phyloP scores from a whole-genome alignment of 2,888 invertebrate species.

The Azorinus chamasolen region DNA sequence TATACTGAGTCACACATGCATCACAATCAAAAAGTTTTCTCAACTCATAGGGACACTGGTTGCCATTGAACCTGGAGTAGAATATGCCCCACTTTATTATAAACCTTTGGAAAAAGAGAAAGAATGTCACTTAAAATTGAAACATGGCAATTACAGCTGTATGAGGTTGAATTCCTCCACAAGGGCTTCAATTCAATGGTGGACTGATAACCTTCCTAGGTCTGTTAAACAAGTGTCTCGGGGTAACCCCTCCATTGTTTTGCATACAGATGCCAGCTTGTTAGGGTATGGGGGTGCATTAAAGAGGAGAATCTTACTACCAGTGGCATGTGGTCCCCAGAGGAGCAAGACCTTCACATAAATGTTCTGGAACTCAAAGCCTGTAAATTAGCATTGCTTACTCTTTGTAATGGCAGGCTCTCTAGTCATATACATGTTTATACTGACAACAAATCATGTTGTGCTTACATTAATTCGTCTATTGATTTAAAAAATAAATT shows the following conservation, averaged over 20 bases:
- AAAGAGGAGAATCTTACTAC: background rate
- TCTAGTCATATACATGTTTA: conserved; percentile 20
- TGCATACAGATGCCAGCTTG: conserved; percentile 11
- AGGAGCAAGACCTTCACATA: conserved; percentile 36
- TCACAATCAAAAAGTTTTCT: conserved; percentile 43
- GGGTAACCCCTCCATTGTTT: conserved; percentile 4
- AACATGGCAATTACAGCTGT: no score
- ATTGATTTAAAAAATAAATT: no score
- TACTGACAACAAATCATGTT: conserved; percentile 41
- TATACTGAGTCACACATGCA: conserved; percentile 5
- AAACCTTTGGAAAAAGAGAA: conserved; percentile 50
- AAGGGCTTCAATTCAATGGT: no score
- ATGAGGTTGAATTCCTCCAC: no score
- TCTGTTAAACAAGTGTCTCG: conserved; percentile 5
- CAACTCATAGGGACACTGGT: conserved; percentile 55
- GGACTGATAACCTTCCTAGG: conserved; percentile 3
- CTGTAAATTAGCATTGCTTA: conserved; percentile 15
- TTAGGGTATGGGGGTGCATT: conserved; percentile 21
- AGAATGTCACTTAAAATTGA: no score
- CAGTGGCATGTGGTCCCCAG: conserved; percentile 27
- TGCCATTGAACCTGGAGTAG: conserved; percentile 48
- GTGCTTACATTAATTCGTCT: conserved; percentile 48
- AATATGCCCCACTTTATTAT: conserved; percentile 52
- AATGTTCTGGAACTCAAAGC: conserved; percentile 46
- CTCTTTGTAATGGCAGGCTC: conserved; percentile 12